Conservation (phyloP, 2,797 vertebrate genomes). For the Tapera naevia region DNA sequence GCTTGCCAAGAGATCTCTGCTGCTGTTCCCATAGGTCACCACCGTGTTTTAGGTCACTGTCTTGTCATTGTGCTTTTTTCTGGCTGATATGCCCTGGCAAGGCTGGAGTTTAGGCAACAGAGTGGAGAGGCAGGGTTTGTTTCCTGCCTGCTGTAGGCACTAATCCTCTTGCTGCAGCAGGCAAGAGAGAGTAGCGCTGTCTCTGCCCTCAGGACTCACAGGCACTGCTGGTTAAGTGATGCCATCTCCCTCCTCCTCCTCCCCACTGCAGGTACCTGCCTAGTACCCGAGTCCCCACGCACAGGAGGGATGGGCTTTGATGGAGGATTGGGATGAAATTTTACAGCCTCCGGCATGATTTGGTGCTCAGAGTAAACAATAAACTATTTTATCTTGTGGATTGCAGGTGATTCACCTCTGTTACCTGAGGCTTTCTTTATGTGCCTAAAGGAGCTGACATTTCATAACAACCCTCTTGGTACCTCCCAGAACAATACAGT, state of each 20-base stretch:
- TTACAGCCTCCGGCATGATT: not conserved
- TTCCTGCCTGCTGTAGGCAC: not conserved
- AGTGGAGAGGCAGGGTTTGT: not conserved
- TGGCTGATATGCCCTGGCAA: not conserved
- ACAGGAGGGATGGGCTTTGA: accelerated
- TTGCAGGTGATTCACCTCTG: constrained; percentile 82
- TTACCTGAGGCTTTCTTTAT: constrained; percentile 84
- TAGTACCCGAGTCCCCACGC: not conserved
- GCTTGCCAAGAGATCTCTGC: not conserved
- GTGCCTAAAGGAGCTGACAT: constrained; percentile 80
- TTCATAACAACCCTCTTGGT: constrained; percentile 85
- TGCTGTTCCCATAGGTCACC: not conserved
- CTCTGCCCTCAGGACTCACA: not conserved
- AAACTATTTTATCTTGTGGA: constrained; percentile 71
- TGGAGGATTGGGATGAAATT: not conserved
- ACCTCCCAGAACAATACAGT: constrained; percentile 77
- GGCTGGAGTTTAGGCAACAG: not conserved
- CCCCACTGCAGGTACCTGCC: not conserved
- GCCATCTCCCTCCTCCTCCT: not conserved
- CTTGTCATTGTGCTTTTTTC: not conserved
- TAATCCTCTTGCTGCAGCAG: not conserved
- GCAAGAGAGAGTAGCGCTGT: not conserved
- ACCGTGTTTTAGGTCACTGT: not conserved
- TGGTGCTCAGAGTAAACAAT: not conserved
- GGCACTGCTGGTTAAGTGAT: not conserved